These are phyloP conservation scores for Cecidostiba fungosa DNA, from an alignment of 2,888 invertebrate genomes.

Conservation along the genomic window DNA sequence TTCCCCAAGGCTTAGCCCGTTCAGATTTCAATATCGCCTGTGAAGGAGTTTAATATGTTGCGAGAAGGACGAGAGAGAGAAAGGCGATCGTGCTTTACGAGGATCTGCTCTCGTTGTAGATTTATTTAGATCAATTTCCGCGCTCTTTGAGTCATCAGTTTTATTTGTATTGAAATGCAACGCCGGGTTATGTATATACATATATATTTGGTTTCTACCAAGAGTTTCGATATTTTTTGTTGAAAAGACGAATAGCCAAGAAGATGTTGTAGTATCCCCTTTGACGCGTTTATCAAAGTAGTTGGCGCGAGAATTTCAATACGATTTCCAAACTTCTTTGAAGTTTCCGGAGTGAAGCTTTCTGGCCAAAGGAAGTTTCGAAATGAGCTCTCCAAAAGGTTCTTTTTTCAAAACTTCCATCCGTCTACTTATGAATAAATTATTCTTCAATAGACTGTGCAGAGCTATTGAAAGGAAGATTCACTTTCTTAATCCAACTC, in stretches of 20 bases:
- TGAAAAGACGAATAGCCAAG: neutral
- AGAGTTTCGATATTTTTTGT: neutral
- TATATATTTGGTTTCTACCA: neutral
- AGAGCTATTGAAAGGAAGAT: neutral
- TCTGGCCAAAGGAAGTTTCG: neutral
- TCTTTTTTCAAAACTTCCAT: neutral
- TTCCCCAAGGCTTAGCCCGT: conserved; percentile 15
- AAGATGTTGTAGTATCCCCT: neutral
- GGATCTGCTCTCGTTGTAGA: neutral
- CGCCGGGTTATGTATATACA: neutral
- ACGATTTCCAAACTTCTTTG: neutral
- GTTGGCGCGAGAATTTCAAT: neutral
- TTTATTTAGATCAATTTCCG: conserved; percentile 28
- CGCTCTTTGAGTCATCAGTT: neutral
- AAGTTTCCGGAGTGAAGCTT: neutral
- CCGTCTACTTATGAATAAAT: neutral
- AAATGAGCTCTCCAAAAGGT: neutral
- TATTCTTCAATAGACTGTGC: neutral
- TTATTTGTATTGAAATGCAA: neutral
- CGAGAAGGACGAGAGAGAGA: neutral
- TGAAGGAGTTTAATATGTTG: conserved; percentile 25
- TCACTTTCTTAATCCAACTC: neutral
- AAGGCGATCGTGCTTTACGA: neutral
- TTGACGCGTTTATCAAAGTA: neutral
- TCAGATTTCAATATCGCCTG: conserved; percentile 44